A percentile compares a stretch with the other conserved stretches of the same genome.
These are phyloP conservation scores for Cheirogaleus medius DNA, from an alignment of 2,113 vertebrate species.

Conservation along the genomic window DNA sequence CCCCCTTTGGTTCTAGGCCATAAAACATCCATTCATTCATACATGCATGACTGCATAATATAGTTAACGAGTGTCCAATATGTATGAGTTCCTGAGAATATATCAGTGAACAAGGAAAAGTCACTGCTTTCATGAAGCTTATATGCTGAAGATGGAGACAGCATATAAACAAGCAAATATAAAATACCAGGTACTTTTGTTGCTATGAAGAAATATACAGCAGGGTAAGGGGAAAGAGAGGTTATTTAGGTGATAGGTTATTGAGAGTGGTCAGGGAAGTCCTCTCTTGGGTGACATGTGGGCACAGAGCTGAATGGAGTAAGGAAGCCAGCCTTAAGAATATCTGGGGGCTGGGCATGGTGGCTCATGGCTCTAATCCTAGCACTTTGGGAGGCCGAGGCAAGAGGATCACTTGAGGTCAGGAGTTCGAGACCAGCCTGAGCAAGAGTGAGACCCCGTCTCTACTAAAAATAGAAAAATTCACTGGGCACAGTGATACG, in stretches of 20 bases:
- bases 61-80: background rate
- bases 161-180: background rate
- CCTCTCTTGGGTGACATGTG: background rate
- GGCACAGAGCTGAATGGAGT: background rate
- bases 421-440: too few relatives aligned
- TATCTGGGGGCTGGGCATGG: background rate
- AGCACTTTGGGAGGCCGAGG: background rate
- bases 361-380: background rate
- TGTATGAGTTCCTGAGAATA: background rate
- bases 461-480: too few relatives aligned
- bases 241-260: background rate
- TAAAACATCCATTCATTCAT: background rate
- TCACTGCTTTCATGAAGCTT: background rate
- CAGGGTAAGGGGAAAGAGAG: background rate
- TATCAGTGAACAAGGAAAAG: background rate
- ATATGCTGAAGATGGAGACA: background rate
- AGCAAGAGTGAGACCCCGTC: too few relatives aligned
- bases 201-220: background rate
- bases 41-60: background rate
- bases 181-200: background rate
- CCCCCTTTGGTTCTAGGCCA: background rate
- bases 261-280: background rate
- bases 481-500: too few relatives aligned
- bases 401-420: too few relatives aligned
- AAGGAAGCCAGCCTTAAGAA: background rate